Evolutionary conservation across 2,113 vertebrate genomes (phyloP), one percentile per base, ranked within the genome.

Genomic region (Urocitellus parryii): DNA sequence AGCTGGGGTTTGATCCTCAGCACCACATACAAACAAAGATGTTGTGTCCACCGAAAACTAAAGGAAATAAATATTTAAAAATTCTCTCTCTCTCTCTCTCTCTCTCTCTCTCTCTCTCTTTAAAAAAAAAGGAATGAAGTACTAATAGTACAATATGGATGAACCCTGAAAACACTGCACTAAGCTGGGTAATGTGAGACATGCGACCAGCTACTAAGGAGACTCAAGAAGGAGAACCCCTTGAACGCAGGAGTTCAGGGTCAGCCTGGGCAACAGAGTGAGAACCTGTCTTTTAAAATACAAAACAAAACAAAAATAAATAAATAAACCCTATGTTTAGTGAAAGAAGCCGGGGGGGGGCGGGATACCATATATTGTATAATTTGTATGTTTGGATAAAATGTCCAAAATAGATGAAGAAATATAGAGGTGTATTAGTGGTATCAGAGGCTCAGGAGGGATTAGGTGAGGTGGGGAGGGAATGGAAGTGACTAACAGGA

Each of bases 111-210:
- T n/a, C n/a, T n/a, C n/a, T n/a, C n/a, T n/a, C n/a, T n/a, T n/a
- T n/a, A n/a, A n/a, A n/a, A n/a, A n/a, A n/a, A 82, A 83, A 83
- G 61, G 32, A 84, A 84, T 37, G 14, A 92, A 67, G 63, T 78
- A 45, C n/a, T 61, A 81, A 70, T 13, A 77, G 22, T 45, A 61
- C 22, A 87, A 51, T 20, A 67, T 4, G 22, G 14, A 9, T 14
- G 25, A 56, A 70, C 17, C 56, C 53, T 81, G 51, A 70, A 61
- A 88, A 51, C 34, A 81, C 22, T 11, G 73, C 3, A n/a, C 27
- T 34, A 58, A 65, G 70, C 39, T 58, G 34, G 20, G 58, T 14
- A 22, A 29, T 20, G 24, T 18, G 58, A 61, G 12, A 12, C n/a
- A 7, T 18, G 29, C 42, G 18, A 8, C 13, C 22, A 27, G 61